These are phyloP conservation scores for Digitonthophagus gazella DNA, from an alignment of 2,888 invertebrate species.

Conservation along the genomic window DNA sequence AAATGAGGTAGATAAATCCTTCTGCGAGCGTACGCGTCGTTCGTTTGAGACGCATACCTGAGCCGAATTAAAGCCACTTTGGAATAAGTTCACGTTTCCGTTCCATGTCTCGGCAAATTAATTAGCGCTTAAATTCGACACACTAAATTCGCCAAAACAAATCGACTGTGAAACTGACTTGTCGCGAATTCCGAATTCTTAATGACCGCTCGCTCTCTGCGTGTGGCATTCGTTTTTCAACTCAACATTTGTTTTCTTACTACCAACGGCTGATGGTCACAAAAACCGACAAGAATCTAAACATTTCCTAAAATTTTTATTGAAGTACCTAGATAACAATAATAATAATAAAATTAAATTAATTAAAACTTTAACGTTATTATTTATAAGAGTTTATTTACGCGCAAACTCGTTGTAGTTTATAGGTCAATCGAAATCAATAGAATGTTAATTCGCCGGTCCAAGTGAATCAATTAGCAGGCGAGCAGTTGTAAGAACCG, in stretches of 20 bases:
- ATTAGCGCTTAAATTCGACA: not conserved
- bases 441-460: not conserved
- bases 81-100: not conserved
- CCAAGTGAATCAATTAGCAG: slow-evolving; percentile 10
- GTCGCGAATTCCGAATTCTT: not conserved
- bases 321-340: too few species aligned
- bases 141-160: not conserved
- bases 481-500: slow-evolving; percentile 1
- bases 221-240: not conserved
- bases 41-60: not conserved
- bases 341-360: too few species aligned
- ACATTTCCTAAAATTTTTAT: too few species aligned
- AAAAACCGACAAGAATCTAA: not conserved
- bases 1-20: not conserved
- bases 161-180: not conserved
- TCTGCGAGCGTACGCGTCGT: not conserved
- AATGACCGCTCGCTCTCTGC: not conserved
- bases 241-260: too few species aligned
- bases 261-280: not conserved
- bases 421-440: slow-evolving; percentile 11
- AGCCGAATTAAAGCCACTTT: not conserved
- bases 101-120: not conserved
- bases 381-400: not conserved
- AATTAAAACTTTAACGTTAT: too few species aligned
- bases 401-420: not conserved